Evolutionary conservation across 2,113 vertebrate species (phyloP).

Genomic region (Lynx canadensis): DNA sequence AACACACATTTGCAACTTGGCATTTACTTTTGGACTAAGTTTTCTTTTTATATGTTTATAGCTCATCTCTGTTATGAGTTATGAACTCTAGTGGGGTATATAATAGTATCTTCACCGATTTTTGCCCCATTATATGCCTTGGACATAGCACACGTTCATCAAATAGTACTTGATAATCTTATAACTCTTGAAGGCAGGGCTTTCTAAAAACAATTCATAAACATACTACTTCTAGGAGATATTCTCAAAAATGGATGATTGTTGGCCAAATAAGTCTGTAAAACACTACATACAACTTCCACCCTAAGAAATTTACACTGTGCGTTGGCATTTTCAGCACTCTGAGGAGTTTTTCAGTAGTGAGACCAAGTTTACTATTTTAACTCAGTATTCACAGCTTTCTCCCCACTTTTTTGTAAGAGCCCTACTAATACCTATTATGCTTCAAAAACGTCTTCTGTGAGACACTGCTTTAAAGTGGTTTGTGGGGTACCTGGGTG

Average conservation of each 20-base stretch:
- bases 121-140: background rate
- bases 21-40: background rate
- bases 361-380: background rate
- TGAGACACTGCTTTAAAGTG: background rate
- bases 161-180: background rate
- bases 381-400: background rate
- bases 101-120: background rate
- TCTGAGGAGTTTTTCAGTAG: background rate
- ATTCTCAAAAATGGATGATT: background rate
- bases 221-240: background rate
- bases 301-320: background rate
- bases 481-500: background rate
- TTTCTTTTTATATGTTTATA: slow-evolving; percentile 14
- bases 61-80: background rate
- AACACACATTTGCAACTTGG: background rate
- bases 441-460: background rate
- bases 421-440: background rate
- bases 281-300: background rate
- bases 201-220: background rate
- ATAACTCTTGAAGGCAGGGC: background rate
- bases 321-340: background rate
- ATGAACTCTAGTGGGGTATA: background rate
- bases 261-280: background rate
- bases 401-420: background rate
- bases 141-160: background rate